These are phyloP conservation scores for Clarias macrocephalus DNA, from an alignment of 2,113 vertebrate species.

Conservation along the genomic window DNA sequence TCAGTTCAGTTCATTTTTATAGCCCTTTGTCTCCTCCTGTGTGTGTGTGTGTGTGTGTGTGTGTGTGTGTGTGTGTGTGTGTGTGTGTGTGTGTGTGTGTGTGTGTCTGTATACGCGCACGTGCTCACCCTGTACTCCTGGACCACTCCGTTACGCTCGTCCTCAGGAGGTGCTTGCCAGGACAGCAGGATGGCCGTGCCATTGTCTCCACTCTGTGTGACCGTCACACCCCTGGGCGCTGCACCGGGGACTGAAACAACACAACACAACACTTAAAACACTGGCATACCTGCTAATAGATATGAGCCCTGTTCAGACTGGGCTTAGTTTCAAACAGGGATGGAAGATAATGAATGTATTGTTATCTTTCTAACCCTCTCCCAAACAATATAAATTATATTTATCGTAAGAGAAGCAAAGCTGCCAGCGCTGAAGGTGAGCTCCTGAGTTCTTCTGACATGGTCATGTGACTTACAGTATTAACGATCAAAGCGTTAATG, in stretches of 20 bases:
- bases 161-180: conserved; percentile 95
- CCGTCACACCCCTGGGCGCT: conserved; percentile 89
- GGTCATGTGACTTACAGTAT: neutral
- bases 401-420: neutral
- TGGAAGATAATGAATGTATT: neutral
- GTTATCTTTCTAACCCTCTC: neutral
- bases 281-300: neutral
- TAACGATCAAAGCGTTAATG: neutral
- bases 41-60: neutral
- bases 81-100: conserved; percentile 1
- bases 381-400: neutral
- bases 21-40: conserved; percentile 4
- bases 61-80: neutral
- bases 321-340: neutral
- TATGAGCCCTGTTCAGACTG: neutral
- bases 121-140: conserved; percentile 93
- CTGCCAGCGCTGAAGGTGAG: neutral
- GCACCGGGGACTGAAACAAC: conserved; percentile 86
- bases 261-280: conserved; percentile 13
- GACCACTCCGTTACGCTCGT: conserved; percentile 91
- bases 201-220: conserved; percentile 91
- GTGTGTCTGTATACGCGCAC: neutral
- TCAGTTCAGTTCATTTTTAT: neutral
- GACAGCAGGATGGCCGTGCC: conserved; percentile 89
- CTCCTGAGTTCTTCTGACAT: neutral